Conservation (phyloP, 30 jellyfish, hydroid and myxozoan species). For the Sanderia malayensis region DNA sequence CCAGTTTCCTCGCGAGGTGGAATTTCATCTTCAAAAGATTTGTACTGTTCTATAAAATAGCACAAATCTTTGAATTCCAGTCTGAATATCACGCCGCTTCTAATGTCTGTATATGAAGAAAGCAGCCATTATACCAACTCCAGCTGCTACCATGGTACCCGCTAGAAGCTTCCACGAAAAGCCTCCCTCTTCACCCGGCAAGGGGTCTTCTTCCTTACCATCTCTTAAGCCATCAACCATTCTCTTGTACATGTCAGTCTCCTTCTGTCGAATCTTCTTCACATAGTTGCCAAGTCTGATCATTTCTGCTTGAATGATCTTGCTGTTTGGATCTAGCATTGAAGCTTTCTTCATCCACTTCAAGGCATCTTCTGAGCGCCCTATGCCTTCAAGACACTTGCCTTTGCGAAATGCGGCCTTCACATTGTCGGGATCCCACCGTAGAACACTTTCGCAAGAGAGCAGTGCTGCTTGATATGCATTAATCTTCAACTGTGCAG, state of each 20-base stretch:
- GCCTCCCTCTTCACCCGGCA: constrained; percentile 25
- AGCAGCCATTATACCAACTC: constrained; percentile 70
- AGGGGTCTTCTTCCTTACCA: constrained; percentile 29
- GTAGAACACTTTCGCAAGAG: constrained; percentile 71
- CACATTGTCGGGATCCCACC: constrained; percentile 51
- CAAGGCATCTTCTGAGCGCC: constrained; percentile 78
- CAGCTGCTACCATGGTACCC: constrained; percentile 69
- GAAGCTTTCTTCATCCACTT: constrained; percentile 84
- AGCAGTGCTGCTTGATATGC: constrained; percentile 74
- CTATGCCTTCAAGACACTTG: constrained; percentile 79
- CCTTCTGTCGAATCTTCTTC: constrained; percentile 64
- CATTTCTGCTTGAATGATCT: constrained; percentile 61
- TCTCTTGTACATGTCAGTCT: constrained; percentile 80
- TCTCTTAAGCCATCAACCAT: constrained; percentile 72
- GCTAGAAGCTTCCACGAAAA: constrained; percentile 32
- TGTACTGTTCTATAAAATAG: too few relatives aligned
- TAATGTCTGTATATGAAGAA: constrained; percentile 58
- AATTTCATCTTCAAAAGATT: constrained; percentile 44
- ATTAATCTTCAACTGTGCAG: constrained; percentile 83
- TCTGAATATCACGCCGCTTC: too few relatives aligned
- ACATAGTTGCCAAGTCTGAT: constrained; percentile 50
- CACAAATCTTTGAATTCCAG: too few relatives aligned
- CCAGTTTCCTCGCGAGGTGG: too few relatives aligned
- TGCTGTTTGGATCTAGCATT: constrained; percentile 72
- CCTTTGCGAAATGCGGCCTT: constrained; percentile 84